phyloP scores from a whole-genome alignment of 2,113 vertebrate genomes.

The Anolis sagrei region DNA sequence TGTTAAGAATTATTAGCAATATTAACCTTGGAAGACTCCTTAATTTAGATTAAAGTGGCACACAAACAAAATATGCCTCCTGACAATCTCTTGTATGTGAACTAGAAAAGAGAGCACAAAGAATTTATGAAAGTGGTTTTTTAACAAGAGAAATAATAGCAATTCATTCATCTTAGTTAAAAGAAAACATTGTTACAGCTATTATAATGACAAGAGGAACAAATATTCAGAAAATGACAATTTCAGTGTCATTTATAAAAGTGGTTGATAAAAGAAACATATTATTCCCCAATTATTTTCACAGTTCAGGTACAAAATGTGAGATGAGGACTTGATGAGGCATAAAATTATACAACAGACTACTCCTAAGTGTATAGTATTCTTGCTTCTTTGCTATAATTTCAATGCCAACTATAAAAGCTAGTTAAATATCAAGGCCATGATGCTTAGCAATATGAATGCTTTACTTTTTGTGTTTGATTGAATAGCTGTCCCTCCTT shows the following conservation, averaged over 20 bases:
- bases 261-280: constrained; percentile 29
- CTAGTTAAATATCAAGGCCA: constrained; percentile 40
- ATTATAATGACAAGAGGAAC: rapidly evolving
- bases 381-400: constrained; percentile 42
- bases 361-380: constrained; percentile 19
- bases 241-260: constrained; percentile 30
- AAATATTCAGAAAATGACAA: constrained; percentile 6
- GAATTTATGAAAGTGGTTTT: background rate
- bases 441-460: background rate
- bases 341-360: constrained; percentile 48
- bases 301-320: constrained; percentile 36
- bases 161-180: constrained; percentile 7
- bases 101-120: background rate
- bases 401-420: constrained; percentile 28
- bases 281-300: constrained; percentile 37
- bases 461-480: background rate
- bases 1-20: constrained; percentile 1
- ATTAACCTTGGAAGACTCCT: background rate
- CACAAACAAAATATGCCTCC: background rate
- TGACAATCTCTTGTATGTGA: background rate
- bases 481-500: background rate
- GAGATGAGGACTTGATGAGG: constrained; percentile 25
- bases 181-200: constrained; percentile 25
- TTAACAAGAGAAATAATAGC: constrained; percentile 18
- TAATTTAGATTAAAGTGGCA: background rate